These are phyloP conservation scores for Triplophysa siluroides DNA, from an alignment of 2,113 vertebrate species.

Conservation along the genomic window DNA sequence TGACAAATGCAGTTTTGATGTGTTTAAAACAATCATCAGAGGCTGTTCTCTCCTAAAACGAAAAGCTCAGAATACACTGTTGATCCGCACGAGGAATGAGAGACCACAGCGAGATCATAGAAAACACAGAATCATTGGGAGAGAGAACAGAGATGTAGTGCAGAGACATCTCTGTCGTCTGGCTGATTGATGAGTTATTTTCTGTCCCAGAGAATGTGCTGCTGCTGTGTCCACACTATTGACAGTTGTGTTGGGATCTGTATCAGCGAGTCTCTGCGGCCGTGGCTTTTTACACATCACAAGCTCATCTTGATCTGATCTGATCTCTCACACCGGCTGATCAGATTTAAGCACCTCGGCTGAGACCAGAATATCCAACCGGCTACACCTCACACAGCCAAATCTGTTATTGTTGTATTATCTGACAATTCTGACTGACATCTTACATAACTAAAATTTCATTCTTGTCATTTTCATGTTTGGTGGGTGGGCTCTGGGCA, in stretches of 20 bases:
- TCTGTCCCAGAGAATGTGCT: constrained; percentile 1
- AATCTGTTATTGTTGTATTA: too few species aligned
- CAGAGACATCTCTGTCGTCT: background rate
- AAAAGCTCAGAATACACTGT: too few species aligned
- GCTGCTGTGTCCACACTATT: constrained; percentile 18
- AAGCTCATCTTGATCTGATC: constrained; percentile 20
- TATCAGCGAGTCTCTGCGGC: constrained; percentile 10
- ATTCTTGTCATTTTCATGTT: too few species aligned
- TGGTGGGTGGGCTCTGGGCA: too few species aligned
- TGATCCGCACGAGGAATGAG: background rate
- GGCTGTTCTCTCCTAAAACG: too few species aligned
- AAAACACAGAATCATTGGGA: background rate
- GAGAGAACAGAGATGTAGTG: background rate
- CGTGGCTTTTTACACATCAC: constrained; percentile 33
- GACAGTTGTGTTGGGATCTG: constrained; percentile 44
- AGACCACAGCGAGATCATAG: background rate
- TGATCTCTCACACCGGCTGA: constrained; percentile 4
- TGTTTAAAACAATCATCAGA: too few species aligned
- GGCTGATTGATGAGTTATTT: constrained; percentile 40
- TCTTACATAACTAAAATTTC: too few species aligned
- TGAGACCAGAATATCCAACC: background rate
- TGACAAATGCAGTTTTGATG: too few species aligned
- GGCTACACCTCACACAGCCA: constrained; percentile 13
- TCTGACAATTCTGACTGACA: too few species aligned
- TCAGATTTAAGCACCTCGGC: constrained; percentile 3